phyloP scores from a whole-genome alignment of 1,140 invertebrate genomes.

The Elysia chlorotica region DNA sequence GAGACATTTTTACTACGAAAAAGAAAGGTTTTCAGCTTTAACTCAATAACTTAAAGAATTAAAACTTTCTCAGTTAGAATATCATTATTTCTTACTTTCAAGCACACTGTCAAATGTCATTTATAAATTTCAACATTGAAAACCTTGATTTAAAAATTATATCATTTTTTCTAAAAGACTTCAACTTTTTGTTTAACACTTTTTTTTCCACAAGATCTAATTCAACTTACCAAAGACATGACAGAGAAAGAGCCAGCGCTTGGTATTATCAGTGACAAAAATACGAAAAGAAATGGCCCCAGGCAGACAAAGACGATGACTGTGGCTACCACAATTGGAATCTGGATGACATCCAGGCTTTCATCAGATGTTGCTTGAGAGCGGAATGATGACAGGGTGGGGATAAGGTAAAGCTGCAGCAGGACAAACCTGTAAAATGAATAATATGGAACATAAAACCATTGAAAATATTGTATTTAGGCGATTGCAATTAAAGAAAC shows the following conservation, averaged over 20 bases:
- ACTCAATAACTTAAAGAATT: too few species aligned
- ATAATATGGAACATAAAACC: neutral
- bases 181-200: too few species aligned
- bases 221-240: conserved; percentile 28
- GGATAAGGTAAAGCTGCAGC: conserved; percentile 40
- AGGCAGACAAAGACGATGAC: conserved; percentile 28
- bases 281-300: conserved; percentile 32
- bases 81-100: too few species aligned
- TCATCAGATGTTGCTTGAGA: conserved; percentile 22
- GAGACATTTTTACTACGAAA: too few species aligned
- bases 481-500: too few species aligned
- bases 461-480: neutral
- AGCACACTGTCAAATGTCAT: too few species aligned
- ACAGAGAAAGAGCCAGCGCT: conserved; percentile 14
- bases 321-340: conserved; percentile 28
- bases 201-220: neutral
- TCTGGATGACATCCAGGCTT: conserved; percentile 36
- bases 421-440: conserved; percentile 39
- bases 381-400: conserved; percentile 42
- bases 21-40: too few species aligned
- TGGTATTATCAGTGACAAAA: conserved; percentile 10
- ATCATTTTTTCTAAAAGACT: too few species aligned
- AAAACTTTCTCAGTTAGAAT: too few species aligned
- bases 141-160: too few species aligned
- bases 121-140: too few species aligned